phyloP scores from a whole-genome alignment of 2,888 invertebrate species.

The Erebia aethiops region DNA sequence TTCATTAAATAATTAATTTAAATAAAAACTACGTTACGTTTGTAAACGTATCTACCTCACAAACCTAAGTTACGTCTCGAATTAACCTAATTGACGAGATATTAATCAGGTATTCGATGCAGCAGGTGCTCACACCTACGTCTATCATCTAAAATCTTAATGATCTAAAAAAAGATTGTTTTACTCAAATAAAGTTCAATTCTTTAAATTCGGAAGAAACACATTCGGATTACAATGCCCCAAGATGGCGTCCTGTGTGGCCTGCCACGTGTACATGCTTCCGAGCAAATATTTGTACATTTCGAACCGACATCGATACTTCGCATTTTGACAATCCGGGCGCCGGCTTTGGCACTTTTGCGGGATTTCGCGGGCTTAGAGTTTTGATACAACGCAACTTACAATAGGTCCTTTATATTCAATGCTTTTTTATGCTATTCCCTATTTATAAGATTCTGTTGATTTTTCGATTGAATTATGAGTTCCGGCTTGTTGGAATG shows the following conservation, averaged over 20 bases:
- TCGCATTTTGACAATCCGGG: constrained; percentile 68
- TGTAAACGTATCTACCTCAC: too few species aligned
- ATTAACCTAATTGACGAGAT: too few species aligned
- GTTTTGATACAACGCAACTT: constrained; percentile 54
- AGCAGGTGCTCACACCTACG: background rate
- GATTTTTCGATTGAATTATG: constrained; percentile 72
- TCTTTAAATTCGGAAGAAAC: constrained; percentile 1
- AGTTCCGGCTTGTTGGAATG: constrained; percentile 61
- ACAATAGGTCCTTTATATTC: constrained; percentile 51
- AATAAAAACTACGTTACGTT: too few species aligned
- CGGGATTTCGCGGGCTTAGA: constrained; percentile 38
- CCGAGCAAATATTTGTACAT: constrained; percentile 75
- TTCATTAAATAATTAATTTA: too few species aligned
- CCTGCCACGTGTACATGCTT: constrained; percentile 66
- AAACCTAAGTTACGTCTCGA: too few species aligned
- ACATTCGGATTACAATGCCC: constrained; percentile 19
- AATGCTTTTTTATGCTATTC: constrained; percentile 59
- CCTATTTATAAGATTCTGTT: constrained; percentile 65
- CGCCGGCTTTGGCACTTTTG: constrained; percentile 52
- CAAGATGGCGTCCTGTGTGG: constrained; percentile 73
- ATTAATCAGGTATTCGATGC: too few species aligned
- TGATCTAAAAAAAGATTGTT: background rate
- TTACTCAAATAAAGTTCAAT: background rate
- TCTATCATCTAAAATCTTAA: background rate
- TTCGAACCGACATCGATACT: constrained; percentile 75